These are phyloP conservation scores for Podarcis lilfordi DNA, from an alignment of 2,797 vertebrate species.

Conservation along the genomic window DNA sequence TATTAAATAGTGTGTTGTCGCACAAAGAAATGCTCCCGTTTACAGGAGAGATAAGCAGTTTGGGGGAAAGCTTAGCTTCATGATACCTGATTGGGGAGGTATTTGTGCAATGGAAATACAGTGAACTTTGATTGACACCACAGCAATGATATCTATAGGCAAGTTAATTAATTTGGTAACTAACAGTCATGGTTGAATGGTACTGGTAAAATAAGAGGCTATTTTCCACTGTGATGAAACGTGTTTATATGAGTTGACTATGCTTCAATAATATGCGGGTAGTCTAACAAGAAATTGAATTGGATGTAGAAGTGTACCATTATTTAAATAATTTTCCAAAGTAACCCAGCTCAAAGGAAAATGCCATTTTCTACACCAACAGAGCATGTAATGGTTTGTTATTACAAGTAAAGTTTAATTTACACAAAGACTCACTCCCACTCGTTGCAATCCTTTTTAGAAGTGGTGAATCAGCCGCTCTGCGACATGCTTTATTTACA, in stretches of 20 bases:
- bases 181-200: slow-evolving; percentile 47
- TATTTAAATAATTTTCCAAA: slow-evolving; percentile 76
- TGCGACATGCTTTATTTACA: background rate
- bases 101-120: slow-evolving; percentile 39
- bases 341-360: slow-evolving; percentile 70
- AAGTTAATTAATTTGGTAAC: slow-evolving; percentile 59
- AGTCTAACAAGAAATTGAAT: slow-evolving; percentile 70
- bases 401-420: slow-evolving; percentile 72
- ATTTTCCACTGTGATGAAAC: slow-evolving; percentile 60
- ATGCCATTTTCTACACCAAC: slow-evolving; percentile 80
- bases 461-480: slow-evolving; percentile 19
- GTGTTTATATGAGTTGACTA: slow-evolving; percentile 50
- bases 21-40: background rate
- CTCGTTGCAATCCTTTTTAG: slow-evolving; percentile 36
- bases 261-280: slow-evolving; percentile 55
- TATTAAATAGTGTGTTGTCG: background rate
- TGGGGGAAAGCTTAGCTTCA: background rate
- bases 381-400: slow-evolving; percentile 79
- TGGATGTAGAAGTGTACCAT: slow-evolving; percentile 56
- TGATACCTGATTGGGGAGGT: background rate
- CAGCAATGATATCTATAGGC: slow-evolving; percentile 49
- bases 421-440: slow-evolving; percentile 55
- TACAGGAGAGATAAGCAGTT: slow-evolving; percentile 32
- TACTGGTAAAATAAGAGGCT: slow-evolving; percentile 48
- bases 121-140: slow-evolving; percentile 57